Evolutionary conservation across 92 coral and sea anemone genomes (phyloP).

Genomic region (Meandrina meandrites): DNA sequence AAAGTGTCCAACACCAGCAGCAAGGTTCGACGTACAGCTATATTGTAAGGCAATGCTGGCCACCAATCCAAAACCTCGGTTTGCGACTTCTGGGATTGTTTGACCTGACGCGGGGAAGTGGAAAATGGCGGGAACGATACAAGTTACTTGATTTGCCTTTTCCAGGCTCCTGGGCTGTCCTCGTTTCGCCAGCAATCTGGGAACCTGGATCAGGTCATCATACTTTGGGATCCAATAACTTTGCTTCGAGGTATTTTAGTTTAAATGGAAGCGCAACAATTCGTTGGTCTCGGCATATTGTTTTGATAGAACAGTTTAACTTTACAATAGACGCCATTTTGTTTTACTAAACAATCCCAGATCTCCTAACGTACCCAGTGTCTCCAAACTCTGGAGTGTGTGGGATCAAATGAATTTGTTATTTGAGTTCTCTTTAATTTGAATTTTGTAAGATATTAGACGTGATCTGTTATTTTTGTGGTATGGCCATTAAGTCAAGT

Average conservation of each 20-base stretch:
- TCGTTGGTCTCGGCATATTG: background rate
- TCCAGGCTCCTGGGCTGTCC: background rate
- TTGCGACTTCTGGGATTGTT: background rate
- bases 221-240: background rate
- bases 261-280: background rate
- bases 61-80: background rate
- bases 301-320: too few species aligned
- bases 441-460: constrained; percentile 1
- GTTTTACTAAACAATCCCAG: background rate
- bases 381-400: background rate
- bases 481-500: background rate
- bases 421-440: background rate
- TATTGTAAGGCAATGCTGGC: background rate
- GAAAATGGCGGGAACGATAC: background rate
- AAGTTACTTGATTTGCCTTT: background rate
- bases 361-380: background rate
- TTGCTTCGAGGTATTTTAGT: background rate
- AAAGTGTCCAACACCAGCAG: background rate
- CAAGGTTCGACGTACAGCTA: background rate
- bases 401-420: background rate
- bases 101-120: background rate
- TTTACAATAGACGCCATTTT: background rate
- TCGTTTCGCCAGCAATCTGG: background rate
- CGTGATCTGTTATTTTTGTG: background rate
- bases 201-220: background rate